These are phyloP conservation scores for Alviniconcha strummeri DNA, from an alignment of 2,888 invertebrate species.

Conservation along the genomic window DNA sequence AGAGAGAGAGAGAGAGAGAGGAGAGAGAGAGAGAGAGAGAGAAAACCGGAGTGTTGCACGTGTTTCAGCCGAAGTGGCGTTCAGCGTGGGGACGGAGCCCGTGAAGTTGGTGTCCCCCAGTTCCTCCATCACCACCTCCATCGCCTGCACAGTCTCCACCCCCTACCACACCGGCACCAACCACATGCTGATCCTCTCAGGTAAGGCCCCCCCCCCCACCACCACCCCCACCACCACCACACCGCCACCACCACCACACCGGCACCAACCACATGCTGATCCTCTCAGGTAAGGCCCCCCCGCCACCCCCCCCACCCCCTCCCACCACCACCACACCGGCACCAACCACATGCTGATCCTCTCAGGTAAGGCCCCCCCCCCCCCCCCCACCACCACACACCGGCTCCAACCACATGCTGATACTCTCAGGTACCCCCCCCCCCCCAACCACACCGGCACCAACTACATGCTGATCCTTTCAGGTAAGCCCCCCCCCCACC, in stretches of 20 bases:
- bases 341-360: constrained; percentile 18
- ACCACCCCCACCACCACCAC: too few species aligned
- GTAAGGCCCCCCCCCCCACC: background rate
- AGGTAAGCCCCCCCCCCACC: too few species aligned
- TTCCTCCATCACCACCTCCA: background rate
- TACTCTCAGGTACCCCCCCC: too few species aligned
- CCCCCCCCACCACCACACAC: too few species aligned
- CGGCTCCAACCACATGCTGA: too few species aligned
- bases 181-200: constrained; percentile 9
- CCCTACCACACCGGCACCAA: constrained; percentile 11
- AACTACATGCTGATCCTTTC: constrained; percentile 14
- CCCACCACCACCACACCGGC: background rate
- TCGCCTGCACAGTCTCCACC: background rate
- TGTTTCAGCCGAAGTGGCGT: background rate
- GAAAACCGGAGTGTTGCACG: too few species aligned
- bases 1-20: too few species aligned
- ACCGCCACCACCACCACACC: too few species aligned
- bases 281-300: too few species aligned
- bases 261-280: too few species aligned
- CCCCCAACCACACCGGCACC: background rate
- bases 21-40: too few species aligned
- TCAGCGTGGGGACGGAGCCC: background rate
- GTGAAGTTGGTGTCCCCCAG: background rate
- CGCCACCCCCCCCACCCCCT: background rate
- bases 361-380: too few species aligned